Conservation (phyloP, 2,113 vertebrate species). For the Microtus richardsoni region DNA sequence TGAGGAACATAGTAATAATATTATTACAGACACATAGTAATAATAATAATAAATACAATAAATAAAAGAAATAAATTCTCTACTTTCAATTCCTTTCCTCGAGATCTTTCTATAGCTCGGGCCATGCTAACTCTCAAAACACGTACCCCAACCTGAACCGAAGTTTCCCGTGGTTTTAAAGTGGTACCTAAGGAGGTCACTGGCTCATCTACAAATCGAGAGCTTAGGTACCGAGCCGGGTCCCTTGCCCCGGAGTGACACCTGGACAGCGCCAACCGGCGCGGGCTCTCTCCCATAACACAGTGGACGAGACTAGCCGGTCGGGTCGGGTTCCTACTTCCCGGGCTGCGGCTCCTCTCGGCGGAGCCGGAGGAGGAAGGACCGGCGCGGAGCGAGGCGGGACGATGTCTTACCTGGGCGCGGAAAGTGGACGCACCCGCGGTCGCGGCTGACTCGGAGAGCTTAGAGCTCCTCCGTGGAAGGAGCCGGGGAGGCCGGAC, state of each 20-base stretch:
- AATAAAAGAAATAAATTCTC: background rate
- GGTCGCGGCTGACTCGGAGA: background rate
- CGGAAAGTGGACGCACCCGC: conserved; percentile 4
- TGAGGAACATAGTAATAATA: background rate
- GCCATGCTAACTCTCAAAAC: background rate
- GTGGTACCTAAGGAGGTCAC: conserved; percentile 49
- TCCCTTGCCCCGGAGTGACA: background rate
- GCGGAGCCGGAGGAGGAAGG: fast-evolving
- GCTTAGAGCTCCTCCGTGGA: background rate
- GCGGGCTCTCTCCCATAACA: background rate
- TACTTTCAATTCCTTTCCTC: background rate
- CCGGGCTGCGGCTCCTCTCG: background rate
- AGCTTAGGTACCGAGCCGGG: background rate
- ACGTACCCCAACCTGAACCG: background rate
- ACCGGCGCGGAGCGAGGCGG: background rate
- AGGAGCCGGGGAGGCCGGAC: background rate
- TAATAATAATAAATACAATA: background rate
- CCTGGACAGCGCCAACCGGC: conserved; percentile 30
- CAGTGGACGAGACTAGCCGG: background rate
- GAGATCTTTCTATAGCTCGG: background rate
- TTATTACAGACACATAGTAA: background rate
- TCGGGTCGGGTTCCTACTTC: background rate
- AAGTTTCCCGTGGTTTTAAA: background rate
- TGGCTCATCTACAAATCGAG: background rate
- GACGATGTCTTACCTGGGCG: conserved; percentile 75